Evolutionary conservation across 2,888 invertebrate species (phyloP), one percentile per base, ranked within the genome.

Genomic region (Laothoe populi): DNA sequence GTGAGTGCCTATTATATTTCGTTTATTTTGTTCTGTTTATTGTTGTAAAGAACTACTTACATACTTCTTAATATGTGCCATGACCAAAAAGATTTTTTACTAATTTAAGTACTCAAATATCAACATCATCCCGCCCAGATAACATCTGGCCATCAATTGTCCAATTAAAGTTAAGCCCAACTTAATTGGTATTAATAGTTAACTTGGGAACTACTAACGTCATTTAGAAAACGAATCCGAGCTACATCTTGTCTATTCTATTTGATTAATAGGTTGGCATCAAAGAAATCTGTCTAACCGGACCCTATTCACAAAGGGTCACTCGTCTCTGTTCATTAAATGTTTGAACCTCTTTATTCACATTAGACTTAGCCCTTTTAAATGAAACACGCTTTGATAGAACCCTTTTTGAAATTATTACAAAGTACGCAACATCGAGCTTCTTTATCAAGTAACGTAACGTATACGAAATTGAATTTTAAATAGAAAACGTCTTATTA

Each of bases 341-440:
- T 82, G 82, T 87, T 86, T 84, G 81, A 81, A 86, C 81, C 85
- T 87, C 81, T 84, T 88, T 88, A 87, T 87, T 86, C 84, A 83
- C 80, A 84, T 88, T 86, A 86, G 82, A 85, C 79, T 85, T 83
- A 83, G 80, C 82, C 84, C 88, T 85, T 89, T 88, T 81, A 81
- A 87, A 86, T 79, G 78, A 73, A 70, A 70, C 64, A 73, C 72
- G 79, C 82, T 85, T 88, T 84, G 81, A 83, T 86, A 87, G 83
- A 80, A 72, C 78, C 75, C 80, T 83, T 78, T 86, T 87, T 84
- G 79, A 82, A 81, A 78, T 72, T 77, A 74, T 78, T 79, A 82
- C 38, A 76, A 72, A 70, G 61, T 73, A 67, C 68, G 71, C 68
- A 61, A 64, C 63, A 72, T 69, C 66, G 62, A 70, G 71, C 65